A percentile compares a stretch with the other conserved stretches of the same genome.
Conservation (phyloP, 1,140 invertebrate species). For the Micrasema longulum region DNA sequence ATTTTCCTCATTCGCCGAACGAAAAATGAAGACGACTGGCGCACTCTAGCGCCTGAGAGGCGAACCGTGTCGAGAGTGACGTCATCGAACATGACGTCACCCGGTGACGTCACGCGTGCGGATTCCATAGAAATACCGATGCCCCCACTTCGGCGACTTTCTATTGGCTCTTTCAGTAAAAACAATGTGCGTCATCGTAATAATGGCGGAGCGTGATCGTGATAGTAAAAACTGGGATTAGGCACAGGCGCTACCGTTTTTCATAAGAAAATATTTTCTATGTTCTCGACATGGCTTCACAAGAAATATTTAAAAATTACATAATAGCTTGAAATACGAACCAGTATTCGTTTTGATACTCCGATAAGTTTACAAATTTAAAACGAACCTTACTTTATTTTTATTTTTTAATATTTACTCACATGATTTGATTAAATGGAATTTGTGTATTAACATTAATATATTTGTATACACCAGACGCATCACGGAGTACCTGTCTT, state of each 20-base stretch:
- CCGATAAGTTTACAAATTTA: no score
- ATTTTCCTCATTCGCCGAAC: conserved; percentile 5
- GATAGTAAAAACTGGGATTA: conserved; percentile 27
- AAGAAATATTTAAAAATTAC: no score
- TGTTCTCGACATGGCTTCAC: no score
- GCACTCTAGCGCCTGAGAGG: conserved; percentile 18
- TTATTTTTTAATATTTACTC: no score
- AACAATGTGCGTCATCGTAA: conserved; percentile 39
- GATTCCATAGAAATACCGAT: conserved; percentile 29
- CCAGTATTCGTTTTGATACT: no score
- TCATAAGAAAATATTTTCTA: no score
- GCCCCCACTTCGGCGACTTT: conserved; percentile 22
- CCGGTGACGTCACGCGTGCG: conserved; percentile 33
- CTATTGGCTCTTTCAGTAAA: conserved; percentile 39
- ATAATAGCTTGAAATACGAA: no score
- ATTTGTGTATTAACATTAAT: no score
- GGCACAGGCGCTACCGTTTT: neutral
- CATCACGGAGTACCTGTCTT: no score
- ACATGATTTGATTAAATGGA: no score
- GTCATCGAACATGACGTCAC: conserved; percentile 35
- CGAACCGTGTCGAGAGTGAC: conserved; percentile 38
- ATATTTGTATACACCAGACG: no score
- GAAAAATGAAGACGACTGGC: conserved; percentile 18
- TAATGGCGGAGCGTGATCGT: conserved; percentile 21
- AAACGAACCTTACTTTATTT: no score